Evolutionary conservation across 2,888 invertebrate species (phyloP).

Genomic region (Coelopa pilipes): DNA sequence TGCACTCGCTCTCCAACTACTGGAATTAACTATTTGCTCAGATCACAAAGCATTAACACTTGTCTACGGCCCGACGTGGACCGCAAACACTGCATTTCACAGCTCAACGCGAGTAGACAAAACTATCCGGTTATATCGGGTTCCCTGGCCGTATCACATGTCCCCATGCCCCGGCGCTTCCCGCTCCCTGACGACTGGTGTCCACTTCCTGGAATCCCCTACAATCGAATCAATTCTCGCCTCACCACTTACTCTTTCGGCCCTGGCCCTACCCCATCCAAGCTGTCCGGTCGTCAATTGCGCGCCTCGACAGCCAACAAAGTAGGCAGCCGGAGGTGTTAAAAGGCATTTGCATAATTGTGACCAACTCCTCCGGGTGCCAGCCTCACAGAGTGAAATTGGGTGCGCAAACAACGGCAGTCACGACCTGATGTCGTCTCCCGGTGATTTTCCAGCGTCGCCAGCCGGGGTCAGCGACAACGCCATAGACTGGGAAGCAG

Average conservation of each 20-base stretch:
- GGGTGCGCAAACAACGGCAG: slow-evolving; percentile 13
- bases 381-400: slow-evolving; percentile 17
- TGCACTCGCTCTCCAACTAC: slow-evolving; percentile 54
- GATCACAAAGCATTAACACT: slow-evolving; percentile 45
- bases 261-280: neutral
- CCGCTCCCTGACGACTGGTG: neutral
- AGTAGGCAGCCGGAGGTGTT: slow-evolving; percentile 54
- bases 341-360: slow-evolving; percentile 64
- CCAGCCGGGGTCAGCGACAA: neutral
- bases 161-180: neutral
- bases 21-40: slow-evolving; percentile 59
- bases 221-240: slow-evolving; percentile 65
- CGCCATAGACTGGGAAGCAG: no score
- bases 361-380: slow-evolving; percentile 51
- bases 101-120: slow-evolving; percentile 64
- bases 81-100: slow-evolving; percentile 61
- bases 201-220: slow-evolving; percentile 40
- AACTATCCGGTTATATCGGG: neutral
- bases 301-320: neutral
- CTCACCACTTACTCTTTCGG: slow-evolving; percentile 51
- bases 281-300: slow-evolving; percentile 16
- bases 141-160: no score
- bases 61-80: slow-evolving; percentile 30
- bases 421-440: slow-evolving; percentile 10
- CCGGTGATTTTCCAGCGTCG: neutral